These are phyloP conservation scores for Abramis brama DNA, from an alignment of 2,113 vertebrate genomes.

Conservation along the genomic window DNA sequence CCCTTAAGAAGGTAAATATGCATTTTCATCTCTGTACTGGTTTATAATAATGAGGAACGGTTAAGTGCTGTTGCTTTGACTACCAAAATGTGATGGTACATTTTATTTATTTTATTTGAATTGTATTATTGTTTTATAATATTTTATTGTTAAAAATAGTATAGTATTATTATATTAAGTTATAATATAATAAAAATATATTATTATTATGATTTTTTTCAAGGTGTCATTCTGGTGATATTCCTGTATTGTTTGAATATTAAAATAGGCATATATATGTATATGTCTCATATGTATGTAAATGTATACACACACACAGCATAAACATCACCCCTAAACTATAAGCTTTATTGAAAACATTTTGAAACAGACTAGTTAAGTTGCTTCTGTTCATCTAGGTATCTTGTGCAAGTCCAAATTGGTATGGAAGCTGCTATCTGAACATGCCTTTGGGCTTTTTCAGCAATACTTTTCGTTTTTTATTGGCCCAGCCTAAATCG, in stretches of 20 bases:
- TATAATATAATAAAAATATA: neutral
- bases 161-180: neutral
- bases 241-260: neutral
- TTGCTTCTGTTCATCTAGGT: neutral
- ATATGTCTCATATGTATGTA: too few relatives aligned
- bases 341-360: neutral
- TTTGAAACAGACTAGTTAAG: neutral
- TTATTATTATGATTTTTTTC: neutral
- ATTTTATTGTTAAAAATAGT: neutral
- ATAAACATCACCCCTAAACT: neutral
- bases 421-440: neutral
- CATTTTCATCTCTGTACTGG: neutral
- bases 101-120: neutral
- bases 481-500: neutral
- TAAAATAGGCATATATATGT: too few relatives aligned
- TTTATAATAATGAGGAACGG: neutral
- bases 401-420: neutral
- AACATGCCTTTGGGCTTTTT: slow-evolving; percentile 1
- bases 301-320: too few relatives aligned
- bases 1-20: neutral
- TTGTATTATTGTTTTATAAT: neutral
- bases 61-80: neutral
- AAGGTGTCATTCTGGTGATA: neutral
- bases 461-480: neutral
- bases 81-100: too few relatives aligned